These are phyloP conservation scores for Neomorphus geoffroyi DNA, from an alignment of 2,797 vertebrate species.

Conservation along the genomic window DNA sequence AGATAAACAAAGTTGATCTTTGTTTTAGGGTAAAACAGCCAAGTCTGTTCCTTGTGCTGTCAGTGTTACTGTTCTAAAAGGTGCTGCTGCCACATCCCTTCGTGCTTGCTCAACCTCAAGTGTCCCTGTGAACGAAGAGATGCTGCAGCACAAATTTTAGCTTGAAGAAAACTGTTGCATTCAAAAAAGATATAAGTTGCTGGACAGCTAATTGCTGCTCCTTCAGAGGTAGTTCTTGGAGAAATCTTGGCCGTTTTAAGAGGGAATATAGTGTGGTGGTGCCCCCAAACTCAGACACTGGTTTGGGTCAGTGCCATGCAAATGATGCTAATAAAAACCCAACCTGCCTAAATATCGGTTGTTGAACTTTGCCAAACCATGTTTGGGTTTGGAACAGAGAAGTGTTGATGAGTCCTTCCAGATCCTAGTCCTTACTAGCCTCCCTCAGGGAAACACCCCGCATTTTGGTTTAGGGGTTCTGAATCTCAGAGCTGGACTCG, in stretches of 20 bases:
- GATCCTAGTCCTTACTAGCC: too few species aligned
- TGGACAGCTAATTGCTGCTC: neutral
- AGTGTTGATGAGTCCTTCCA: too few species aligned
- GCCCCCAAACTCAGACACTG: too few species aligned
- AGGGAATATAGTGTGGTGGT: neutral
- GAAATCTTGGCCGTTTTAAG: neutral
- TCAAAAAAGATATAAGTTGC: neutral
- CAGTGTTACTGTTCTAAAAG: rapidly evolving
- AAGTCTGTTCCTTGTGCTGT: neutral
- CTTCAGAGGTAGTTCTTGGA: neutral
- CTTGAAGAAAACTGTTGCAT: neutral
- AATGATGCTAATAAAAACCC: too few species aligned
- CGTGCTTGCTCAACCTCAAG: neutral
- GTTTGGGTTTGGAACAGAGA: too few species aligned
- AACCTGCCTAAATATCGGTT: too few species aligned
- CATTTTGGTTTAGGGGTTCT: too few species aligned
- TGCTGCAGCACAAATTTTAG: neutral
- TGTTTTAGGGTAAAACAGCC: neutral
- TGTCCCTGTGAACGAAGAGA: neutral
- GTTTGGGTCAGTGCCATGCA: too few species aligned
- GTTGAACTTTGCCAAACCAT: too few species aligned
- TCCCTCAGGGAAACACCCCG: too few species aligned
- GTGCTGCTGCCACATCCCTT: neutral
- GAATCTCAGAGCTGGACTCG: too few species aligned
- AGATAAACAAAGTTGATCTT: neutral